Conservation (phyloP, 2,888 invertebrate genomes). For the Shargacucullia verbasci region DNA sequence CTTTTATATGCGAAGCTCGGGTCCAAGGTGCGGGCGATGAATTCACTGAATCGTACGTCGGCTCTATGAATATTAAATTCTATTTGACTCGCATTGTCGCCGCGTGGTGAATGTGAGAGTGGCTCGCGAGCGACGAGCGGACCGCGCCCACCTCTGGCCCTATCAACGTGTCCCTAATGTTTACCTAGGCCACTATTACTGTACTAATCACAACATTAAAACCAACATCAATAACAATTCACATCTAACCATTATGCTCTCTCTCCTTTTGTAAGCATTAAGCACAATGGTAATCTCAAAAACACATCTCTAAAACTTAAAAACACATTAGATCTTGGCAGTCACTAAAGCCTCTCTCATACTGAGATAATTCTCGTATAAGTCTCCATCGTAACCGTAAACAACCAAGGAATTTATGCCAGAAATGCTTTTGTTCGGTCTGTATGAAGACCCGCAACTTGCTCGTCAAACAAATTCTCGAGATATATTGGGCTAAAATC, state of each 20-base stretch:
- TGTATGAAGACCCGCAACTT: conserved; percentile 75
- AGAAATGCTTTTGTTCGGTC: conserved; percentile 81
- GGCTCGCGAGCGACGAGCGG: conserved; percentile 53
- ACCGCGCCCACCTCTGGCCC: conserved; percentile 47
- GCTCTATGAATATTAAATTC: conserved; percentile 88
- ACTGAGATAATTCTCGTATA: conserved; percentile 74
- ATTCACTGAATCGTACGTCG: conserved; percentile 87
- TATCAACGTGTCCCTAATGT: conserved; percentile 57
- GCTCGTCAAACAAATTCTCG: conserved; percentile 83
- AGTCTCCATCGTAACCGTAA: conserved; percentile 80
- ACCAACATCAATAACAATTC: conserved; percentile 7
- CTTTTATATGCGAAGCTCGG: conserved; percentile 85
- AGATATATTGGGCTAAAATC: conserved; percentile 84
- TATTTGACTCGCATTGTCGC: conserved; percentile 86
- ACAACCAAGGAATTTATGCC: conserved; percentile 79
- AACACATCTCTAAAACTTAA: conserved; percentile 24
- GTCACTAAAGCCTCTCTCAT: conserved; percentile 68
- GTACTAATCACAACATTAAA: conserved; percentile 7
- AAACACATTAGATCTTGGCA: conserved; percentile 66
- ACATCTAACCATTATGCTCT: neutral
- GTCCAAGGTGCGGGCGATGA: conserved; percentile 86
- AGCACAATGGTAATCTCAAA: conserved; percentile 11
- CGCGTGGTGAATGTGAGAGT: conserved; percentile 80
- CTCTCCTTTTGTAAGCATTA: neutral
- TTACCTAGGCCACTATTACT: conserved; percentile 30